These are phyloP conservation scores for Motacilla tschutschensis DNA, from an alignment of 2,113 vertebrate species.

Conservation along the genomic window DNA sequence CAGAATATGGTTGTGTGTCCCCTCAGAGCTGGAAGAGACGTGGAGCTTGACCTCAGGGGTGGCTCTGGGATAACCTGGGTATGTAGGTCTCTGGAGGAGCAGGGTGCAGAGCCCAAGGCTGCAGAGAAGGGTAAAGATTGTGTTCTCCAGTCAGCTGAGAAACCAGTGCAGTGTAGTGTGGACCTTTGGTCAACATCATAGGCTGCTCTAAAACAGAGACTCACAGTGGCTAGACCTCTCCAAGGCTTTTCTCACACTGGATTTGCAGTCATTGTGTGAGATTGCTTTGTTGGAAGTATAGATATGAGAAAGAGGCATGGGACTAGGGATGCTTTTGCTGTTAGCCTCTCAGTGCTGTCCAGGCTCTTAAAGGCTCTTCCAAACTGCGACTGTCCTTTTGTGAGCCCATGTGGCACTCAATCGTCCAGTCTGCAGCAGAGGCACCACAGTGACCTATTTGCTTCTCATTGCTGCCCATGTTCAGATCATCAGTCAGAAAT, in stretches of 20 bases:
- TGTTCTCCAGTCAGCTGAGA: not conserved
- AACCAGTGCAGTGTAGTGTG: not conserved
- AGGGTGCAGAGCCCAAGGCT: not conserved
- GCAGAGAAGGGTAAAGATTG: not conserved
- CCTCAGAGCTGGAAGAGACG: fast-evolving
- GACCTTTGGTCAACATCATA: not conserved
- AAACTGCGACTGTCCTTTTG: fast-evolving
- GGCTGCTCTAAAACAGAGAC: not conserved
- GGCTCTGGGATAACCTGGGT: too few relatives aligned
- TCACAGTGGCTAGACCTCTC: not conserved
- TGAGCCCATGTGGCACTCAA: fast-evolving
- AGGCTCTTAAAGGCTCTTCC: not conserved
- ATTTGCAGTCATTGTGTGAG: not conserved
- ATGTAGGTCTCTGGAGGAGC: not conserved
- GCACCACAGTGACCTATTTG: fast-evolving
- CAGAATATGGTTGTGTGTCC: not conserved
- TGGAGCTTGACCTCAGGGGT: not conserved
- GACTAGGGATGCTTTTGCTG: not conserved
- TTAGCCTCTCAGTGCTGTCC: not conserved
- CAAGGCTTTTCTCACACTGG: fast-evolving
- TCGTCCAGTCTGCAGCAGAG: not conserved
- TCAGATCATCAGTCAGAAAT: not conserved
- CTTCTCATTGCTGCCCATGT: not conserved
- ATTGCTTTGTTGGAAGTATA: not conserved
- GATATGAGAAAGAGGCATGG: not conserved